These are phyloP conservation scores for Alligator mississippiensis DNA, from an alignment of 2,113 vertebrate species.

Conservation along the genomic window DNA sequence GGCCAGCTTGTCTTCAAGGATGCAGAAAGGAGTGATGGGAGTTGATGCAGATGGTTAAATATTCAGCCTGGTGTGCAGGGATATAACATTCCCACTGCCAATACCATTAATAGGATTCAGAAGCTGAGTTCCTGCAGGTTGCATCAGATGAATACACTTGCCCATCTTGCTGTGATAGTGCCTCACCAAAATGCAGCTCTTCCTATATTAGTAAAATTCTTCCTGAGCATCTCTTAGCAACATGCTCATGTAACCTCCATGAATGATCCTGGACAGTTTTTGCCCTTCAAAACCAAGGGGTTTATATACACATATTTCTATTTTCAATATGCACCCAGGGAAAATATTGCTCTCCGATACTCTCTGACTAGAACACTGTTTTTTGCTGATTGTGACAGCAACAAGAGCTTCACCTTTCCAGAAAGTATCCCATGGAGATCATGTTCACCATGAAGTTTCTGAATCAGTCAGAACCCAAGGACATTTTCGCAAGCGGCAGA, in stretches of 20 bases:
- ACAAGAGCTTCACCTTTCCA: background rate
- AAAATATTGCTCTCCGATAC: background rate
- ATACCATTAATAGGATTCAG: background rate
- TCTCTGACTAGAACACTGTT: background rate
- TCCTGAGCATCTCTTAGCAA: background rate
- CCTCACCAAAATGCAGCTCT: background rate
- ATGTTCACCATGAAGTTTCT: background rate
- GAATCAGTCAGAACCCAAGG: background rate
- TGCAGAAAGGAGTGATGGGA: conserved; percentile 30
- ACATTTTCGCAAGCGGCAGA: background rate
- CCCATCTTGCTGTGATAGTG: background rate
- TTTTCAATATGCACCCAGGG: background rate
- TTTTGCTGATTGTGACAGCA: background rate
- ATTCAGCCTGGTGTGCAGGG: background rate
- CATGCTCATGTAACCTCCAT: background rate
- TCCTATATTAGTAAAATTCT: background rate
- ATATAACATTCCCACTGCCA: background rate
- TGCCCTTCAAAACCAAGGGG: background rate
- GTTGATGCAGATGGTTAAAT: conserved; percentile 2
- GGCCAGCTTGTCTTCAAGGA: conserved; percentile 7
- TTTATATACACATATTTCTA: background rate
- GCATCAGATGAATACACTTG: background rate
- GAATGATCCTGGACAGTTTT: background rate
- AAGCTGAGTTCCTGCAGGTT: background rate
- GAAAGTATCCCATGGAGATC: background rate